Base-by-base conservation (phyloP, 2,888 invertebrate species). In the Andrena trimmerana region DNA sequence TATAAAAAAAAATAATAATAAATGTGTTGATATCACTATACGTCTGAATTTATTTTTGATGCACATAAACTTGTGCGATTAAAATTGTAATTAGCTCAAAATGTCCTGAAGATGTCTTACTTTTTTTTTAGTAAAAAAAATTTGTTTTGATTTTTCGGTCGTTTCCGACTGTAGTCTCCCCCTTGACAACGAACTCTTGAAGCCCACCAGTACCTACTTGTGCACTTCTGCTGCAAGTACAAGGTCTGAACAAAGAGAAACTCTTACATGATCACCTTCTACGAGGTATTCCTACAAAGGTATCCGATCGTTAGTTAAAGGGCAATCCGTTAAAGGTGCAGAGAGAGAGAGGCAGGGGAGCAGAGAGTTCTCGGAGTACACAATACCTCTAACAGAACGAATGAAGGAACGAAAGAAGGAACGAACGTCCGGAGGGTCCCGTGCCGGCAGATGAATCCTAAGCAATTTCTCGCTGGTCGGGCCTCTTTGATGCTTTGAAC, bases 401-500 rank as follows among this genome's bases (percentile, higher is more conserved):
- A 67, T 50, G 68, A 42, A 70, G 52, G 62, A 27, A 71, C 71
- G 62, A 71, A 50, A 24, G 68, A 66, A 66, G 52, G 71, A 60
- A 65, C 65, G 72, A 73, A 74, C 84, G 80, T 81, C 82, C 81
- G 76, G 82, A 83, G 82, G 78, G 82, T 78, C 86, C 87, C 87
- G 86, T 86, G 88, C 88, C 88, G 82, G 92, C 88, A 91, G 92
- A 93, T 92, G 93, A 92, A 92, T 92, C 91, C 92, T 91, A 91
- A 92, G 92, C 93, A 93, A 93, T 93, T 93, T 93, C 92, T 92
- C 92, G 92, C 91, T 91, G 91, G 92, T 92, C 92, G 92, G 92
- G 89, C 91, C 90, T 90, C 93, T 94, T 94, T 94, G 94, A 94
- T 93, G 93, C 94, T 94, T 94, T 94, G 94, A 94, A 94, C 94